Evolutionary conservation across 2,113 vertebrate species (phyloP).

Genomic region (Physeter macrocephalus): DNA sequence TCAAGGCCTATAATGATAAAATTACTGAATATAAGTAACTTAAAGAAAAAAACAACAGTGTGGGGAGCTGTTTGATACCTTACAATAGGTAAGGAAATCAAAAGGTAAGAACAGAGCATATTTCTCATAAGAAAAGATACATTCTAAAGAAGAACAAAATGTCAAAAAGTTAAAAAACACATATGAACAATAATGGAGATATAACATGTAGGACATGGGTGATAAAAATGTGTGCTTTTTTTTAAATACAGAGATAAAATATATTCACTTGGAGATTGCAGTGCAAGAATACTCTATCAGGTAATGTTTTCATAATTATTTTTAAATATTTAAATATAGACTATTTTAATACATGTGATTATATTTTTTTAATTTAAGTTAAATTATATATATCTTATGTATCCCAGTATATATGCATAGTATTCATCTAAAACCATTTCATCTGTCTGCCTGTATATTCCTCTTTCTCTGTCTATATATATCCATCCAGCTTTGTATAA

Average conservation of each 20-base stretch:
- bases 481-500: neutral
- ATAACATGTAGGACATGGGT: neutral
- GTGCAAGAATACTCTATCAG: neutral
- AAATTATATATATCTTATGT: neutral
- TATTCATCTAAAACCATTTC: neutral
- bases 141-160: neutral
- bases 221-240: neutral
- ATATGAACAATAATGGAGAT: neutral
- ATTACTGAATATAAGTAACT: neutral
- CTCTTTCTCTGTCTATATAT: neutral
- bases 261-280: neutral
- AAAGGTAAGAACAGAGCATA: neutral
- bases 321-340: neutral
- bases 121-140: neutral
- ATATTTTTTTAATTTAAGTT: neutral
- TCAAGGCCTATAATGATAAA: neutral
- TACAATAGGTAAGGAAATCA: neutral
- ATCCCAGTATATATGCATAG: neutral
- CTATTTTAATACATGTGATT: neutral
- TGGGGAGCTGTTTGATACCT: neutral
- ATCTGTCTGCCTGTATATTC: neutral
- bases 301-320: neutral
- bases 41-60: neutral
- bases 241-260: neutral
- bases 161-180: neutral